Evolutionary conservation across 2,797 vertebrate species (phyloP).

Genomic region (Acestrorhynchus altus): DNA sequence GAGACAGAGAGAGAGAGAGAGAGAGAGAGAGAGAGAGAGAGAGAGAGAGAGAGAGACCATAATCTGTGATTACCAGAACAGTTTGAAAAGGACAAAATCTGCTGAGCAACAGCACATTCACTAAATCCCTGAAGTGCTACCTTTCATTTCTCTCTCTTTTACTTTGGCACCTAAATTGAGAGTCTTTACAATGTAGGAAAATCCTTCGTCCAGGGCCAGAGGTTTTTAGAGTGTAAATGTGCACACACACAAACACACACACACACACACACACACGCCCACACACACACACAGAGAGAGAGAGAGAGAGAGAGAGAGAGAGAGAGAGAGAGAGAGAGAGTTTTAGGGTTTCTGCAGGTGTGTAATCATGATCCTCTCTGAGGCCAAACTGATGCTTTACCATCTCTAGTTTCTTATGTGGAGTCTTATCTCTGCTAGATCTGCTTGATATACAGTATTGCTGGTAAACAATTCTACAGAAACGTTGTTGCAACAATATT

Average conservation of each 20-base stretch:
- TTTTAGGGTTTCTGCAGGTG: slow-evolving; percentile 35
- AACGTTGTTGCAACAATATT: too few relatives aligned
- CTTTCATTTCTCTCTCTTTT: slow-evolving; percentile 77
- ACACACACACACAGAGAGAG: not conserved
- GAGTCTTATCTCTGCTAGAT: slow-evolving; percentile 66
- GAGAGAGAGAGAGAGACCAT: too few relatives aligned
- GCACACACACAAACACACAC: slow-evolving; percentile 65
- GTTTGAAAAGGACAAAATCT: slow-evolving; percentile 79
- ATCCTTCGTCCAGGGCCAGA: not conserved
- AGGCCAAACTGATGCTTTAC: slow-evolving; percentile 53
- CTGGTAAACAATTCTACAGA: not conserved
- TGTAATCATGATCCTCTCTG: slow-evolving; percentile 52
- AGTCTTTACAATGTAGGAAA: slow-evolving; percentile 35
- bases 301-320: too few relatives aligned
- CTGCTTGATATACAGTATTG: not conserved
- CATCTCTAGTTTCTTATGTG: slow-evolving; percentile 69
- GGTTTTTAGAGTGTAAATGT: not conserved
- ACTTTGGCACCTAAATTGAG: not conserved
- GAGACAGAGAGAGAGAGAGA: too few relatives aligned
- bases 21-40: too few relatives aligned
- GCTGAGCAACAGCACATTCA: slow-evolving; percentile 82
- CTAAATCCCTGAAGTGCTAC: slow-evolving; percentile 82
- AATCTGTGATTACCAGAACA: slow-evolving; percentile 82
- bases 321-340: too few relatives aligned
- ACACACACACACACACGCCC: slow-evolving; percentile 65